Evolutionary conservation across 2,113 vertebrate species (phyloP).

Genomic region (Channa maculata): DNA sequence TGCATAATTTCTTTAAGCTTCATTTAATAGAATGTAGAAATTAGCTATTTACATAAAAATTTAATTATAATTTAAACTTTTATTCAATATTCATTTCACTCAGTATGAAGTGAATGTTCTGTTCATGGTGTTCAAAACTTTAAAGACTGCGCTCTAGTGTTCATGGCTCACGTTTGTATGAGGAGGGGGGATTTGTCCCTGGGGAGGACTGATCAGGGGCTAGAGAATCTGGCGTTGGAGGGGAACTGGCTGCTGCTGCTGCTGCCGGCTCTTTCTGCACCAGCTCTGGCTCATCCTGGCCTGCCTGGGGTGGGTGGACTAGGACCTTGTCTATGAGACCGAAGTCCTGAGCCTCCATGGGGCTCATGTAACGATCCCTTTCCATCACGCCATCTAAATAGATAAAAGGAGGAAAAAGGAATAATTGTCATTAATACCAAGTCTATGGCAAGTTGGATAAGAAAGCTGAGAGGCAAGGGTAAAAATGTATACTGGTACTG

Average conservation of each 20-base stretch:
- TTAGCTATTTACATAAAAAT: too few relatives aligned
- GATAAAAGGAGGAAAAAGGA: background rate
- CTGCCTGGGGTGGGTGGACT: conserved; percentile 91
- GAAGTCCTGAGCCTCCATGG: conserved; percentile 93
- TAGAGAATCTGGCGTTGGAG: conserved; percentile 52
- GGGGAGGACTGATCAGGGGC: conserved; percentile 29
- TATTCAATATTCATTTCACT: too few relatives aligned
- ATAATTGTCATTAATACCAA: background rate
- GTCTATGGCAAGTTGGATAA: too few relatives aligned
- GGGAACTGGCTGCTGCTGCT: conserved; percentile 27
- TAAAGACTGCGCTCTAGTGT: background rate
- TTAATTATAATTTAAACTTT: too few relatives aligned
- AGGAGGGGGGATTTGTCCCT: conserved; percentile 65
- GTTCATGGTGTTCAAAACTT: too few relatives aligned
- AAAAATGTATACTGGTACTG: too few relatives aligned
- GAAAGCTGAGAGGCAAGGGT: too few relatives aligned
- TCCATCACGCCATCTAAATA: conserved; percentile 89
- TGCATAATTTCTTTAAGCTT: too few relatives aligned
- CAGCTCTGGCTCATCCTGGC: conserved; percentile 90
- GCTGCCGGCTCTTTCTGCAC: conserved; percentile 85
- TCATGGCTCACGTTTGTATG: conserved; percentile 80
- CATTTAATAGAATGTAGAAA: too few relatives aligned
- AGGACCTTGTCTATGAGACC: conserved; percentile 91
- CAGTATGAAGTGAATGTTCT: too few relatives aligned
- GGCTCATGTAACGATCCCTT: conserved; percentile 94